Conservation (phyloP, 1,140 invertebrate species). For the Camponotus pennsylvanicus region DNA sequence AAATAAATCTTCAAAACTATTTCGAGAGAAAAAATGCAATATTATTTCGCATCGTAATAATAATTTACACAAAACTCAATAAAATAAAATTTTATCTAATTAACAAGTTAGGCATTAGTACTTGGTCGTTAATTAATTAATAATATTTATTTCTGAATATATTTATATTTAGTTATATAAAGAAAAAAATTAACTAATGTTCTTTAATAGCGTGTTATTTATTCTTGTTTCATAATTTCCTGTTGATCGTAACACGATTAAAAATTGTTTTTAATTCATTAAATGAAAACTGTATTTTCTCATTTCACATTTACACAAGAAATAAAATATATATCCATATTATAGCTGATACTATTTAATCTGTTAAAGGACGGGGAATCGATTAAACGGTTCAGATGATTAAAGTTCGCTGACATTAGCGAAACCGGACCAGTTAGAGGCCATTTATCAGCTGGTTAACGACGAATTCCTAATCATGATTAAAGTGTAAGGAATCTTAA, state of each 20-base stretch:
- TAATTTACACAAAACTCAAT: not conserved
- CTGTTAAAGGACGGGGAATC: not conserved
- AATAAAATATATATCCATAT: not conserved
- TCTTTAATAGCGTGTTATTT: not conserved
- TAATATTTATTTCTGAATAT: not conserved
- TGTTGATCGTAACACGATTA: not conserved
- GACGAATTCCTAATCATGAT: constrained; percentile 37
- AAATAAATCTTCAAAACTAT: not conserved
- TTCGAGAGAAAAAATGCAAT: not conserved
- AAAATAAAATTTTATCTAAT: no score
- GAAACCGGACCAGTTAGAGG: not conserved
- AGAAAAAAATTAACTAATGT: not conserved
- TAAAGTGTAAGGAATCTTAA: not conserved
- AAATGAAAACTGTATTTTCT: not conserved
- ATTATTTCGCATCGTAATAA: not conserved
- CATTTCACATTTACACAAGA: not conserved
- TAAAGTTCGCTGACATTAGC: constrained; percentile 1
- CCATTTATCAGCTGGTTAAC: constrained; percentile 40
- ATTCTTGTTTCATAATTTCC: not conserved
- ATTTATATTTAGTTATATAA: not conserved
- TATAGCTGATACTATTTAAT: not conserved
- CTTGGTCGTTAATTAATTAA: not conserved
- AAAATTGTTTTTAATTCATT: no score
- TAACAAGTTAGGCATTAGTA: not conserved
- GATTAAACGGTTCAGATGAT: not conserved